Percentiles rank a stretch among this genome's conserved stretches.
Conservation (phyloP, 2,797 vertebrate species). For the Squalus acanthias region DNA sequence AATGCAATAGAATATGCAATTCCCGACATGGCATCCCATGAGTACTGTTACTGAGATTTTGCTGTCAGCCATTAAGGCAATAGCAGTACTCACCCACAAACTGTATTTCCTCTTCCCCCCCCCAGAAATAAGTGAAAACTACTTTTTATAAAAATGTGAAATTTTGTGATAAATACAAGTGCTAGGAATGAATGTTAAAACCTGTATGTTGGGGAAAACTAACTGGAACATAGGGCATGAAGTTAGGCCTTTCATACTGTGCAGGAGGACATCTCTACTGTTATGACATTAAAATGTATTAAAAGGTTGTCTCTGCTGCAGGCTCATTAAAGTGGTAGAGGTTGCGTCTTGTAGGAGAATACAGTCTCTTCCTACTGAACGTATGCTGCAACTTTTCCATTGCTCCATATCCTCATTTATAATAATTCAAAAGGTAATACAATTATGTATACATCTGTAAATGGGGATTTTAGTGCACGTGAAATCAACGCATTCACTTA, state of each 20-base stretch:
- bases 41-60: background rate
- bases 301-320: background rate
- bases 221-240: background rate
- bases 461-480: background rate
- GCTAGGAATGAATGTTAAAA: background rate
- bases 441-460: background rate
- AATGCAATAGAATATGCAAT: background rate
- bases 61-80: background rate
- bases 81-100: background rate
- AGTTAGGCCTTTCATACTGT: background rate
- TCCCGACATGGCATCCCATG: background rate
- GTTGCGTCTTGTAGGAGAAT: background rate
- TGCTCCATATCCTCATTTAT: background rate
- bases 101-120: background rate
- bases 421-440: background rate
- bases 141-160: background rate
- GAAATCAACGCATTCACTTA: background rate
- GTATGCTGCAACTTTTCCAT: background rate
- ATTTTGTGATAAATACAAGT: background rate
- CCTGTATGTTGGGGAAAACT: background rate
- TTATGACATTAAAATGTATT: background rate
- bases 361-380: background rate
- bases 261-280: background rate
- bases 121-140: background rate
- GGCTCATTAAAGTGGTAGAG: background rate